These are phyloP conservation scores for Hipparchia semele DNA, from an alignment of 2,888 invertebrate genomes.

Conservation along the genomic window DNA sequence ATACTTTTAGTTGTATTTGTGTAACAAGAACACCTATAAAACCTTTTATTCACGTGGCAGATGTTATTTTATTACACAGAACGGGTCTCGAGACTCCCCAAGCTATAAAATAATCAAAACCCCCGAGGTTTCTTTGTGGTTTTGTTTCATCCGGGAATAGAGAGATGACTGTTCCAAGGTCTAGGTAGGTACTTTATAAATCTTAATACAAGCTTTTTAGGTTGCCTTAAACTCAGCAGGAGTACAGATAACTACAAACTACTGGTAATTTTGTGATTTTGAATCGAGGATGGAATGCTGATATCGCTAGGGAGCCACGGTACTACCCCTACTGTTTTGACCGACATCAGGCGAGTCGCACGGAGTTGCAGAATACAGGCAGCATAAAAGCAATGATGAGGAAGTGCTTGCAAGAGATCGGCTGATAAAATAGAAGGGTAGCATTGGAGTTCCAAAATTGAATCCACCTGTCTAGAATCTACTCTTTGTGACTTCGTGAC, in stretches of 20 bases:
- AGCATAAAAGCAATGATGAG: too few species aligned
- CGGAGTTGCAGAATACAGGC: too few species aligned
- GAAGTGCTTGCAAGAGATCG: too few species aligned
- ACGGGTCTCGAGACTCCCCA: constrained; percentile 16
- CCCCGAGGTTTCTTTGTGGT: constrained; percentile 17
- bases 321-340: too few species aligned
- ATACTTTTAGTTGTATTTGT: constrained; percentile 9
- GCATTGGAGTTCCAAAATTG: too few species aligned
- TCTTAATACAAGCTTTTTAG: neutral
- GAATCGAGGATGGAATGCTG: too few species aligned
- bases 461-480: too few species aligned
- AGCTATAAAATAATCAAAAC: constrained; percentile 26
- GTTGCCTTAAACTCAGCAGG: neutral
- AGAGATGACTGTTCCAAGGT: constrained; percentile 3
- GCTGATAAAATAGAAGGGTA: too few species aligned
- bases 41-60: constrained; percentile 28
- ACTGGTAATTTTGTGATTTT: neutral
- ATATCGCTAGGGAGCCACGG: too few species aligned
- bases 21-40: constrained; percentile 25
- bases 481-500: too few species aligned
- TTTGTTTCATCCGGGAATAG: constrained; percentile 15
- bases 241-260: neutral
- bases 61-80: constrained; percentile 31
- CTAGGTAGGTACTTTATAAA: constrained; percentile 3
- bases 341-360: too few species aligned